phyloP scores from a whole-genome alignment of 1,140 invertebrate genomes.

The Bombus pyrosoma region DNA sequence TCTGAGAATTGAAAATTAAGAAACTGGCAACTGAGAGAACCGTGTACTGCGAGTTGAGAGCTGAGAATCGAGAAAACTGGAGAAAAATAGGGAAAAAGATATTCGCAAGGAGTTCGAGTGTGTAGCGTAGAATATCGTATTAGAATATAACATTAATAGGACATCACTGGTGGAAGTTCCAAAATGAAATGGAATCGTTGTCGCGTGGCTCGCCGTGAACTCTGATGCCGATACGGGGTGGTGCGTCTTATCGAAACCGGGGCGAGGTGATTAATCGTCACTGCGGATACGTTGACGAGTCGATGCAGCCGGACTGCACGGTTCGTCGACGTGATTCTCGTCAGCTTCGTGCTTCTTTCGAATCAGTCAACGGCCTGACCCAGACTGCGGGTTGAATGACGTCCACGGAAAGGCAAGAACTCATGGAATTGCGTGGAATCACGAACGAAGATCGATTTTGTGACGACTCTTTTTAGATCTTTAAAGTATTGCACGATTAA shows the following conservation, averaged over 20 bases:
- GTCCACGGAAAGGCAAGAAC: conserved; percentile 14
- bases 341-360: conserved; percentile 4
- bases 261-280: conserved; percentile 62
- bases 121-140: not conserved
- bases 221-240: conserved; percentile 17
- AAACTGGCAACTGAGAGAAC: not conserved
- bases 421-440: conserved; percentile 36
- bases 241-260: conserved; percentile 56
- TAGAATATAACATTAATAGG: not conserved
- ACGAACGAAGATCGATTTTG: conserved; percentile 5
- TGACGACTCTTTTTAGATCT: not conserved
- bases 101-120: not conserved
- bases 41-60: not conserved
- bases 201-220: conserved; percentile 21
- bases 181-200: conserved; percentile 27
- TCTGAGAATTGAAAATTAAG: not conserved
- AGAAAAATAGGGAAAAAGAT: not conserved
- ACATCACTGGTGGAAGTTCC: not conserved
- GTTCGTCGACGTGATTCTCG: conserved; percentile 43
- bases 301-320: conserved; percentile 53
- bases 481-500: too few relatives aligned
- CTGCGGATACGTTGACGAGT: conserved; percentile 62
- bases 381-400: not conserved
- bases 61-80: not conserved
- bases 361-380: not conserved